Evolutionary conservation across 2,113 vertebrate species (phyloP), one percentile per base, ranked within the genome.

Genomic region (Rostratula benghalensis): DNA sequence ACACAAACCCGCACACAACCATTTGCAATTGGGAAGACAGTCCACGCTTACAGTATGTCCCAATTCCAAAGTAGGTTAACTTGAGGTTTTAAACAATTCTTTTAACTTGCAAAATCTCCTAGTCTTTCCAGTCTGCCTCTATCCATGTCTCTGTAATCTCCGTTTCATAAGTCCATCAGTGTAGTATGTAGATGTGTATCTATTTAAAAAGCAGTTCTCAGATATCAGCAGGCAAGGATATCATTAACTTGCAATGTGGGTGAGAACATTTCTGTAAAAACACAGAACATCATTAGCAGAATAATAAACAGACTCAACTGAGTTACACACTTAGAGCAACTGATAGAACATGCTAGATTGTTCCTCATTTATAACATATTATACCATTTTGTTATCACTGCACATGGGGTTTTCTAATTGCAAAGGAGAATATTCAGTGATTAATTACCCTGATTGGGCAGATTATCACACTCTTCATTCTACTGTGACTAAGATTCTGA

Each of bases 181-280:
- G 20, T n/a, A 16, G 45, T 63, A 50, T 61, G n/a, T 69, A 93
- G 92, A 90, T 88, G 25, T 10, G 7, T 80, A 96, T 90, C 92
- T 94, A 41, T 79, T 87, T 85, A 77, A 90, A 94, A 90, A 83
- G 35, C 27, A 77, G 83, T 71, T 94, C 83, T 86, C 82, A 77
- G 64, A 81, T 81, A 83, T 48, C 80, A 13, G 7, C 39, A 81
- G 39, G 39, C 59, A 86, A 94, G 39, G 64, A 64, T 78, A 92
- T 83, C 13, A 74, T 90, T 73, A 94, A 22, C 48, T 74, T 83
- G 63, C 43, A 53, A 57, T 25, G 54, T 59, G 43, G 63, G 75
- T 93, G 63, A 91, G 79, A 88, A 94, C 35, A 78, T 63, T 90
- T 90, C 68, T 88, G 39, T 74, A 43, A 83, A 87, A 91, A 74